A percentile compares a stretch with the other conserved stretches of the same genome.
phyloP scores from a whole-genome alignment of 2,888 invertebrate genomes.

The Coleophora flavipennella region DNA sequence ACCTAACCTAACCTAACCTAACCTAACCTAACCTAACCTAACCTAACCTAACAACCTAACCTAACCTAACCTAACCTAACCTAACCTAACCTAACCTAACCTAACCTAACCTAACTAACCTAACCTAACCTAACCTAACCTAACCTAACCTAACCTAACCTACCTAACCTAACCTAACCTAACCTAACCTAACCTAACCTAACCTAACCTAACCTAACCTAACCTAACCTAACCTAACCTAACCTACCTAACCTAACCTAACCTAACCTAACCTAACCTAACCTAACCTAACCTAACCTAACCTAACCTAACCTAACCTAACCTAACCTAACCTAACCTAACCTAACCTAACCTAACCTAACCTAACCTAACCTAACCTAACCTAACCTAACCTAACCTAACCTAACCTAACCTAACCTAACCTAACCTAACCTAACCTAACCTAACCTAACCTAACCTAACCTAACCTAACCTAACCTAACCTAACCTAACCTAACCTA shows the following conservation, averaged over 20 bases:
- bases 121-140: conserved; percentile 15
- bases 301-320: conserved; percentile 15
- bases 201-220: conserved; percentile 13
- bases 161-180: conserved; percentile 12
- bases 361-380: conserved; percentile 11
- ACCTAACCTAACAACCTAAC: conserved; percentile 12
- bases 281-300: conserved; percentile 13
- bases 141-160: conserved; percentile 11
- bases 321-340: conserved; percentile 12
- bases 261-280: conserved; percentile 10
- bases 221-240: conserved; percentile 18
- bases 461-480: conserved; percentile 9
- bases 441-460: conserved; percentile 12
- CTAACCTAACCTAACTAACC: conserved; percentile 17
- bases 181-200: conserved; percentile 9
- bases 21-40: conserved; percentile 10
- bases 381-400: conserved; percentile 11
- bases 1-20: conserved; percentile 14
- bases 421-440: conserved; percentile 12
- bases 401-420: conserved; percentile 12
- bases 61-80: conserved; percentile 11
- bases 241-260: conserved; percentile 16
- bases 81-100: conserved; percentile 11
- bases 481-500: conserved; percentile 10
- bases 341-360: conserved; percentile 8